Percentiles rank a stretch among this genome's conserved stretches.
These are phyloP conservation scores for Bemisia tabaci DNA, from an alignment of 1,140 invertebrate species.

Conservation along the genomic window DNA sequence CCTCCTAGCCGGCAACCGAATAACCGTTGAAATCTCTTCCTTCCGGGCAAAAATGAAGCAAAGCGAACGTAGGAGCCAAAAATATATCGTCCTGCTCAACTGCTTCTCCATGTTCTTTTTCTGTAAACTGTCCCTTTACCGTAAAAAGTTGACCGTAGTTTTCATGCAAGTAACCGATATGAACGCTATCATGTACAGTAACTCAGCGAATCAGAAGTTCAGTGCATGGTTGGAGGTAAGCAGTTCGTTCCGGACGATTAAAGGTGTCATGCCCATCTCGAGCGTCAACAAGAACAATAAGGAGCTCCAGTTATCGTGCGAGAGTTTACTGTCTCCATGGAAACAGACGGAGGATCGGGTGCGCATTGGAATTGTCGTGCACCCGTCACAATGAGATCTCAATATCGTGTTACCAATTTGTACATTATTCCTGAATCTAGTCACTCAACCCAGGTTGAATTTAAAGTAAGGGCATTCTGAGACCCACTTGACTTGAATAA, in stretches of 20 bases:
- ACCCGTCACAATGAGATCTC: neutral
- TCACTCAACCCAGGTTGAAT: neutral
- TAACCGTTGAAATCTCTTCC: slow-evolving; percentile 13
- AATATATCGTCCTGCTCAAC: slow-evolving; percentile 12
- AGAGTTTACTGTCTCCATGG: neutral
- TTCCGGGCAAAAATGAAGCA: slow-evolving; percentile 12
- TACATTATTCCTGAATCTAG: neutral
- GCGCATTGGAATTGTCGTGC: neutral
- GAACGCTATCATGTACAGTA: neutral
- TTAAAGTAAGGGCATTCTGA: too few relatives aligned
- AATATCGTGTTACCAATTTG: neutral
- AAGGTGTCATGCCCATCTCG: slow-evolving; percentile 13
- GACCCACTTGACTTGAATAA: too few relatives aligned
- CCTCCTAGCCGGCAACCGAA: slow-evolving; percentile 11
- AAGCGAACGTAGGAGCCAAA: slow-evolving; percentile 11
- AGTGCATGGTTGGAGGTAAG: slow-evolving; percentile 11
- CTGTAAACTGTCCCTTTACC: slow-evolving; percentile 11
- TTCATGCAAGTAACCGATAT: slow-evolving; percentile 12
- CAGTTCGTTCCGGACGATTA: slow-evolving; percentile 13
- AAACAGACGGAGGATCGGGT: neutral
- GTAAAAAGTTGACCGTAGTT: slow-evolving; percentile 8
- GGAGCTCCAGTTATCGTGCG: neutral
- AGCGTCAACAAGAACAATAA: neutral
- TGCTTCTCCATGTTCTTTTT: slow-evolving; percentile 14
- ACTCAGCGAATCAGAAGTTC: slow-evolving; percentile 2